Conservation (phyloP, 2,113 vertebrate species). For the Cnemophilus loriae region DNA sequence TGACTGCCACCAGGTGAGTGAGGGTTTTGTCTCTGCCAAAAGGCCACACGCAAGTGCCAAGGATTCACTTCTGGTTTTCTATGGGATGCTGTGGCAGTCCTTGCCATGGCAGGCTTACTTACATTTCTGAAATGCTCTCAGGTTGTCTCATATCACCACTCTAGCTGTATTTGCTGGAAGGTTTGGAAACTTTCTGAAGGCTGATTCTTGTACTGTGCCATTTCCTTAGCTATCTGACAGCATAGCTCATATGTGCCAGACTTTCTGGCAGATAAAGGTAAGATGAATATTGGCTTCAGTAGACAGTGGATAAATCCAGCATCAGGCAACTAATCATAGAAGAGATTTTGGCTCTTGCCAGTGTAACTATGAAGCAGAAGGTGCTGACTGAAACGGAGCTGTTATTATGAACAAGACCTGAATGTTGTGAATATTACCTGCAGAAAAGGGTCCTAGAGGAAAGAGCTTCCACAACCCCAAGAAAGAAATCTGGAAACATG, state of each 20-base stretch:
- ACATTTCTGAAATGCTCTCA: neutral
- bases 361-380: neutral
- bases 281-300: neutral
- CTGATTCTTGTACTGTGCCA: neutral
- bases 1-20: neutral
- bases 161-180: neutral
- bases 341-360: neutral
- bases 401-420: neutral
- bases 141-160: neutral
- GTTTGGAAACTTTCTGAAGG: neutral
- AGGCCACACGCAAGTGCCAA: accelerated
- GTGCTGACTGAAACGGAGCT: neutral
- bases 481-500: neutral
- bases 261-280: neutral
- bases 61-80: neutral
- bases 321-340: neutral
- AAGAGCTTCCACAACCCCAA: accelerated
- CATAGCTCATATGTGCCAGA: neutral
- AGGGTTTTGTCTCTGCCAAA: neutral
- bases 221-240: neutral
- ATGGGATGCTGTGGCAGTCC: neutral
- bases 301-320: neutral
- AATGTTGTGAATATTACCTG: neutral
- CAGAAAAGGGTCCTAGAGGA: neutral
- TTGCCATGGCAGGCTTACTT: neutral